Percentiles rank a stretch among this genome's conserved stretches.
Evolutionary conservation across 2,797 vertebrate genomes (phyloP).

Genomic region (Trachops cirrhosus): DNA sequence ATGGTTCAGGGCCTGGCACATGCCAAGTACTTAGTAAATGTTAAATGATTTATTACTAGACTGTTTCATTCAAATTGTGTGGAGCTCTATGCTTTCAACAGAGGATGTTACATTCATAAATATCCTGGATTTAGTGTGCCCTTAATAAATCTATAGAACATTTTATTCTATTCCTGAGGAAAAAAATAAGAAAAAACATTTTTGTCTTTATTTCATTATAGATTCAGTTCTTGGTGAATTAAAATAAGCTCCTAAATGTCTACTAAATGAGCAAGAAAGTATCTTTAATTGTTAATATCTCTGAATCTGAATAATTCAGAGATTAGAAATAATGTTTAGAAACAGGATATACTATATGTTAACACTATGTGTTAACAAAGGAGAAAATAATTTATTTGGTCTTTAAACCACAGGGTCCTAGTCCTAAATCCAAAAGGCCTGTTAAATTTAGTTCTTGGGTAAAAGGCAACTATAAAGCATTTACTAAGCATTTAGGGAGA

Average conservation of each 20-base stretch:
- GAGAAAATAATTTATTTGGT: background rate
- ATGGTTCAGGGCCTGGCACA: background rate
- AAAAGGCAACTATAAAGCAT: background rate
- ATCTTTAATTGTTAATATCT: background rate
- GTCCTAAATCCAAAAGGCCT: background rate
- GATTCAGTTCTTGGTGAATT: background rate
- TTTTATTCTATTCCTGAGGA: background rate
- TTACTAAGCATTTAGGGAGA: background rate
- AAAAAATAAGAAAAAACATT: background rate
- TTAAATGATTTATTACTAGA: constrained; percentile 11
- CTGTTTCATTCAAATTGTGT: background rate
- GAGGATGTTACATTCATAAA: background rate
- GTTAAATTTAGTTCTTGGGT: constrained; percentile 5
- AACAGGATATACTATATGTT: background rate
- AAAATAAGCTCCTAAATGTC: background rate
- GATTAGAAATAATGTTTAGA: constrained; percentile 29
- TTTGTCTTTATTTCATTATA: background rate
- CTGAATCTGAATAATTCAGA: background rate
- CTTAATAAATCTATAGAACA: background rate
- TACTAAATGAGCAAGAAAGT: background rate
- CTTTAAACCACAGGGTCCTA: background rate
- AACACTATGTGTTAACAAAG: background rate
- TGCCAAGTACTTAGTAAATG: background rate
- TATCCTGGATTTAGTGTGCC: background rate
- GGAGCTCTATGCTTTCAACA: background rate